Conservation (phyloP, 2,113 vertebrate genomes). For the Onychostoma macrolepis region DNA sequence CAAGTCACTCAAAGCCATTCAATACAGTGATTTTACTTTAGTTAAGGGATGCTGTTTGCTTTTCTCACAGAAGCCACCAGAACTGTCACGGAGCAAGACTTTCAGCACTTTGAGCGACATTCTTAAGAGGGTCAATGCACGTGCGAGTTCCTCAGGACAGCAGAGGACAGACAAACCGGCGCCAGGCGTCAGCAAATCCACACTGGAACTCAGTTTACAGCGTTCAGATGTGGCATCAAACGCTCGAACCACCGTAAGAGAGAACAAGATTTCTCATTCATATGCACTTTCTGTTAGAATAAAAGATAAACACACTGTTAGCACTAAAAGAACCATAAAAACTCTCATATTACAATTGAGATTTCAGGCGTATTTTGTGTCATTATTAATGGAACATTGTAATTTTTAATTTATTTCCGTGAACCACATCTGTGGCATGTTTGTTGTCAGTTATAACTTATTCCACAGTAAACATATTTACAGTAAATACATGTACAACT, state of each 20-base stretch:
- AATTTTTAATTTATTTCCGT: not conserved
- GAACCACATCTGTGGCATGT: not conserved
- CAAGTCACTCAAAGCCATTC: too few relatives aligned
- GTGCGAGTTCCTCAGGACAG: slow-evolving; percentile 13
- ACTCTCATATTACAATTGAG: not conserved
- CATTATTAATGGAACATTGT: not conserved
- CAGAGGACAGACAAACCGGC: not conserved
- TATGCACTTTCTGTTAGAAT: not conserved
- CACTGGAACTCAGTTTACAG: slow-evolving; percentile 64
- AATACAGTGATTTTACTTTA: too few relatives aligned
- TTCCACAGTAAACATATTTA: not conserved
- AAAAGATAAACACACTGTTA: not conserved
- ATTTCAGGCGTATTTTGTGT: not conserved
- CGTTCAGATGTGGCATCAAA: slow-evolving; percentile 7
- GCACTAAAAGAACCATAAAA: not conserved
- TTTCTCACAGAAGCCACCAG: slow-evolving; percentile 65
- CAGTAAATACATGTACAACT: not conserved
- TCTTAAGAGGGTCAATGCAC: slow-evolving; percentile 61
- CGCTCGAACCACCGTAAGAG: slow-evolving; percentile 28
- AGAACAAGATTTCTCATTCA: not conserved
- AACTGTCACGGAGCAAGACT: slow-evolving; percentile 64
- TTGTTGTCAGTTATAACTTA: not conserved
- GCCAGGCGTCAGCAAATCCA: slow-evolving; percentile 64
- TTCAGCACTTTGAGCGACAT: slow-evolving; percentile 68
- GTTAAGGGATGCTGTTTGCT: slow-evolving; percentile 15